Conservation (phyloP, 35 echinoderm and acorn worm genomes). For the Lytechinus variegatus region DNA sequence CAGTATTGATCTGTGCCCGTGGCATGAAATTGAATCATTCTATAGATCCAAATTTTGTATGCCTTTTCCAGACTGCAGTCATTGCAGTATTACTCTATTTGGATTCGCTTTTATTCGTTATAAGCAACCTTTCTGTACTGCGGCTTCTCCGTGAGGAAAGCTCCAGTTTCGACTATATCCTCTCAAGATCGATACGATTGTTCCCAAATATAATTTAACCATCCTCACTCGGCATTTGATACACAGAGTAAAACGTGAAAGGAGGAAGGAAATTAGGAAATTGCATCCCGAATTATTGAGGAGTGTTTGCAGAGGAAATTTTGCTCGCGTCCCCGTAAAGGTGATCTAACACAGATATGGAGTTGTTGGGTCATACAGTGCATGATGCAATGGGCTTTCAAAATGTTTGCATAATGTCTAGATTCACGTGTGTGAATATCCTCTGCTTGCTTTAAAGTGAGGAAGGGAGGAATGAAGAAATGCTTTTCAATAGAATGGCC, state of each 20-base stretch:
- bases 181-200: no score
- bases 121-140: not conserved
- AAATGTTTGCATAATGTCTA: not conserved
- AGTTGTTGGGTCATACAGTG: not conserved
- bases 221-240: not conserved
- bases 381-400: not conserved
- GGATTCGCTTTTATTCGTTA: not conserved
- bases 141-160: no score
- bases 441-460: not conserved
- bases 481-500: no score
- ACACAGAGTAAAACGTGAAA: not conserved
- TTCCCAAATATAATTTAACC: not conserved
- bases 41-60: not conserved
- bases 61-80: not conserved
- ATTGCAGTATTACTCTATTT: not conserved
- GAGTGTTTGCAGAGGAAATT: not conserved
- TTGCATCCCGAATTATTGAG: not conserved
- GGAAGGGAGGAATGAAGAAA: not conserved
- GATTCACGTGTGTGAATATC: not conserved
- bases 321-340: not conserved
- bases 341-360: not conserved
- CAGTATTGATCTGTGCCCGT: not conserved
- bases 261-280: not conserved
- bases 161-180: no score
- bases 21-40: not conserved